Conservation (phyloP, 2,888 invertebrate species). For the Campoletis raptor region DNA sequence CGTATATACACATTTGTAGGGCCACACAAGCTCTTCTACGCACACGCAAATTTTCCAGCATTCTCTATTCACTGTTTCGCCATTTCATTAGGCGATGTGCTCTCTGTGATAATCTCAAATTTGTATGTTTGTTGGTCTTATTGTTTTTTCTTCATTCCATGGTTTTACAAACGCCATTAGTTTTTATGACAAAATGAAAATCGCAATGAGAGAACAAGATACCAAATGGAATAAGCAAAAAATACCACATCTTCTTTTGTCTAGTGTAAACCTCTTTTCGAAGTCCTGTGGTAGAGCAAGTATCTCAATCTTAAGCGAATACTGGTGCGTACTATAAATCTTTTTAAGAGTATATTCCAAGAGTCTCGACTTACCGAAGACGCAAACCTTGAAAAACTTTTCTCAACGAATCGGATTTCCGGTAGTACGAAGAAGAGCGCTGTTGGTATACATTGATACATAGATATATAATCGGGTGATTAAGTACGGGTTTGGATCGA, state of each 20-base stretch:
- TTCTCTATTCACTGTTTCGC: slow-evolving; percentile 45
- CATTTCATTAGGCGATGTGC: slow-evolving; percentile 52
- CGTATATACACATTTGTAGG: slow-evolving; percentile 13
- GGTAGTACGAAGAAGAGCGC: neutral
- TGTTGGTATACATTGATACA: neutral
- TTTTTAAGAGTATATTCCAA: neutral
- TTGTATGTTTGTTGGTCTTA: neutral
- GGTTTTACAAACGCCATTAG: slow-evolving; percentile 13
- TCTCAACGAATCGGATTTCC: slow-evolving; percentile 41
- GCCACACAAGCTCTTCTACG: slow-evolving; percentile 39
- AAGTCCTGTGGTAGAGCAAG: neutral
- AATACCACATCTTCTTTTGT: neutral
- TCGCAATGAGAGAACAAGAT: neutral
- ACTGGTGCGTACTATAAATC: neutral
- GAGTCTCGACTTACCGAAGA: slow-evolving; percentile 22
- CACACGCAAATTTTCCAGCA: slow-evolving; percentile 49
- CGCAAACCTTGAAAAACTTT: slow-evolving; percentile 28
- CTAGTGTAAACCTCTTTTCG: neutral
- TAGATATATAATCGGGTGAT: neutral
- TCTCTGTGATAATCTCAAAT: slow-evolving; percentile 37
- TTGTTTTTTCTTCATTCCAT: slow-evolving; percentile 14
- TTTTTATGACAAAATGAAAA: slow-evolving; percentile 13
- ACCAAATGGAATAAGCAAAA: neutral
- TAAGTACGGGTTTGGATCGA: slow-evolving; percentile 6
- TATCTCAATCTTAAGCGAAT: neutral